Evolutionary conservation across 53 echinoderm and acorn worm genomes (phyloP).

Genomic region (Zoroaster sp.): DNA sequence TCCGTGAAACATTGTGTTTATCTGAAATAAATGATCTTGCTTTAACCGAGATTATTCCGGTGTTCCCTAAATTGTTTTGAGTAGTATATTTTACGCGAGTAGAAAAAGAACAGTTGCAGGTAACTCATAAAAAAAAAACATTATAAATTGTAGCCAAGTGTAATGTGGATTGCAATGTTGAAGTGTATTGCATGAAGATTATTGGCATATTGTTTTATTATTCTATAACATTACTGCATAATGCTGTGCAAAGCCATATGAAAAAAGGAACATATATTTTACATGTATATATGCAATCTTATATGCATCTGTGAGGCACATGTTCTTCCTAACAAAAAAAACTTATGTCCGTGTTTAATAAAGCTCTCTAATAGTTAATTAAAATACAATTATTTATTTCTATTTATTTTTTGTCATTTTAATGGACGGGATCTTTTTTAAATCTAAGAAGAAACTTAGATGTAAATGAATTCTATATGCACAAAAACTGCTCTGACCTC

Average conservation of each 20-base stretch:
- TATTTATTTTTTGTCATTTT: neutral
- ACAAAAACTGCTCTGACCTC: neutral
- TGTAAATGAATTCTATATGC: neutral
- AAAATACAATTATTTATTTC: neutral
- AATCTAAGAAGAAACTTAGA: neutral
- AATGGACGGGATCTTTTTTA: constrained; percentile 32
- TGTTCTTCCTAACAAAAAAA: neutral
- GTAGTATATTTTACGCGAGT: neutral
- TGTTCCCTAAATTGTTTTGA: no score
- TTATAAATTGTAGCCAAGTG: neutral
- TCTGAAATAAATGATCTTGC: no score
- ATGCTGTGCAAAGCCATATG: neutral
- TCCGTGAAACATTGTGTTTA: no score
- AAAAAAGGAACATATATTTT: neutral
- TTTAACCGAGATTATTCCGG: no score
- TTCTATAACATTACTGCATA: neutral
- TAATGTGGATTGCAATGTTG: neutral
- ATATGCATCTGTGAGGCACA: neutral
- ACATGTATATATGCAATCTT: neutral
- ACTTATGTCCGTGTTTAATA: neutral
- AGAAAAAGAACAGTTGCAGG: neutral
- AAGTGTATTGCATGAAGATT: neutral
- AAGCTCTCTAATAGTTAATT: neutral
- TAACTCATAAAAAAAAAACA: neutral
- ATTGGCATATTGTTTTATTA: neutral